Conservation (phyloP, 2,797 vertebrate genomes). For the Ceyx erithaca region DNA sequence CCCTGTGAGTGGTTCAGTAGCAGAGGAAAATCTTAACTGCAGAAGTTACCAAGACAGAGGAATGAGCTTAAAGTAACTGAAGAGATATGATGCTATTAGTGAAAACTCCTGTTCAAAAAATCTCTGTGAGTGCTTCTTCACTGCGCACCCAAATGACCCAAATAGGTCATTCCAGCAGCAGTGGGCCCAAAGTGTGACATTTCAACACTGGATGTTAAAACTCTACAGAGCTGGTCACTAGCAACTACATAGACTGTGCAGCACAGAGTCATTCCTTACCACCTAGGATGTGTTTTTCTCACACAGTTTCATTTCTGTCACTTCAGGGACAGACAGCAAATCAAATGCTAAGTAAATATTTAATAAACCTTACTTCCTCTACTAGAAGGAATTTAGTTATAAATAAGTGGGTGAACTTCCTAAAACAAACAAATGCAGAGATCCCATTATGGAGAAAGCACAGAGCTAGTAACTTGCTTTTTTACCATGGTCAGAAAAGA, state of each 20-base stretch:
- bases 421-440: not conserved
- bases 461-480: not conserved
- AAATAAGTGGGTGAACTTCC: not conserved
- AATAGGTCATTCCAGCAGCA: not conserved
- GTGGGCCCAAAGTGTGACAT: not conserved
- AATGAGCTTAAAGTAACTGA: not conserved
- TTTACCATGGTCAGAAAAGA: not conserved
- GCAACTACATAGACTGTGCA: not conserved
- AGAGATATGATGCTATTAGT: not conserved
- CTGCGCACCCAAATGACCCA: too few relatives aligned
- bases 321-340: not conserved
- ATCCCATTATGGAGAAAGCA: not conserved
- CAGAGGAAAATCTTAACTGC: not conserved
- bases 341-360: not conserved
- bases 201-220: not conserved
- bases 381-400: not conserved
- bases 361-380: not conserved
- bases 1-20: not conserved
- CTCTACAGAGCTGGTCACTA: not conserved
- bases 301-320: not conserved
- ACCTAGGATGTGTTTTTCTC: fast-evolving
- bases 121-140: not conserved
- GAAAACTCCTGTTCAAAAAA: not conserved
- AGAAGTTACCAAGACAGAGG: not conserved
- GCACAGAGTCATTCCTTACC: not conserved